Evolutionary conservation across 2,797 vertebrate species (phyloP), one percentile per base, ranked within the genome.

Genomic region (Schizopygopsis malacanthus): DNA sequence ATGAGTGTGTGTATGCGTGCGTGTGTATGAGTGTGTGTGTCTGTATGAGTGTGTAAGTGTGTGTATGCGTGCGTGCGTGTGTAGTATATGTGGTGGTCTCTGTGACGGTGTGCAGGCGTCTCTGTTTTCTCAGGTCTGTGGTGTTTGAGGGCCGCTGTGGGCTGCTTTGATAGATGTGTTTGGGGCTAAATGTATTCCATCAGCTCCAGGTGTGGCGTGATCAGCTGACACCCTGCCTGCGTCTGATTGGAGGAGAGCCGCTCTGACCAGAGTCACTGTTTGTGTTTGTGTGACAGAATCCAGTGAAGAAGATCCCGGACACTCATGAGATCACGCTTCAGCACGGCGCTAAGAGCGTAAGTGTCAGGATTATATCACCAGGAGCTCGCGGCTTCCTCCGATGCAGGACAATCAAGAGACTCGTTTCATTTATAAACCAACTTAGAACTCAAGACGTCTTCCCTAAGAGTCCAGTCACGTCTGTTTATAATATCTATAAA

Each of bases 301-400:
- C 97, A 82, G 92, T 99, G 63, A 99, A 97, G 93, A 97, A 94
- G 94, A 99, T 99, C 92, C 98, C 98, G 84, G 98, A 98, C 91
- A 97, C 97, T 4, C 98, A 99, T 92, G 98, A 99, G 91, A 98
- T 99, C 92, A 98, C 96, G 0, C 94, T 99, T 59, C 96, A 95
- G 82, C 98, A 99, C 20, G 97, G 98, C 91, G 96, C 94, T 50
- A 99, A 97, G 93, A 97, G 97, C 8, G 98, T 99, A 95, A 97
- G 97, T 91, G 25, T 59, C 54, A 20, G 52, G 52, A 20, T 56
- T 9, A 56, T 20, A 56, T 56, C 54, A 56, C 11, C 56, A 10
- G 56, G 52, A 56, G 18, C 20, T 56, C 54, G 22, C 7, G 9
- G 54, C 22, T 4, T 8, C 7, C 18, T 52, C 50, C 16, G 6